Evolutionary conservation across 1,140 invertebrate species (phyloP).

Genomic region (Pararge aegeria): DNA sequence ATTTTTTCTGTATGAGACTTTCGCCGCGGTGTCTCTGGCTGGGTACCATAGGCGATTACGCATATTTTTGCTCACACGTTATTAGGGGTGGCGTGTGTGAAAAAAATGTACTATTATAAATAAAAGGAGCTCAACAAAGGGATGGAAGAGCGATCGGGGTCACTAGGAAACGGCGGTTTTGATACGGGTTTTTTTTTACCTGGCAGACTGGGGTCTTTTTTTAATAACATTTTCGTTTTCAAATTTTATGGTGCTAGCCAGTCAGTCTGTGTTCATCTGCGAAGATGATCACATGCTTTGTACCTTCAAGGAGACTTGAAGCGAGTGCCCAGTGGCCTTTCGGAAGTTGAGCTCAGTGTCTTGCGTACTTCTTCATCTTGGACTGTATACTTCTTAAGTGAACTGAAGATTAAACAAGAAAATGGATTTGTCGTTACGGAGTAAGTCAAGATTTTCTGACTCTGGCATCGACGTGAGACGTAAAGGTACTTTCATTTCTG

Average conservation of each 20-base stretch:
- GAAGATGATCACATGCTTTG: conserved; percentile 77
- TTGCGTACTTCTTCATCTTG: conserved; percentile 11
- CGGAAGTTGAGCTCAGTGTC: conserved; percentile 27
- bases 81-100: conserved; percentile 76
- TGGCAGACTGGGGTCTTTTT: conserved; percentile 60
- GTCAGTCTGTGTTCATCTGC: conserved; percentile 76
- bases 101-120: conserved; percentile 79
- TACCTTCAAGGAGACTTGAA: conserved; percentile 40
- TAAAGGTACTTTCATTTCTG: conserved; percentile 56
- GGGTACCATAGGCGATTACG: conserved; percentile 58
- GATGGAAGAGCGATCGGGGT: conserved; percentile 76
- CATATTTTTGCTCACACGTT: conserved; percentile 75
- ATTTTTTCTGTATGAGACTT: conserved; percentile 65
- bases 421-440: conserved; percentile 75
- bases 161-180: conserved; percentile 78
- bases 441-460: conserved; percentile 80
- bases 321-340: conserved; percentile 61
- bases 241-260: conserved; percentile 64
- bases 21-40: conserved; percentile 37
- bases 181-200: conserved; percentile 77
- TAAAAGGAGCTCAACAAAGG: conserved; percentile 72
- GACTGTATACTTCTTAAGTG: conserved; percentile 25
- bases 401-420: conserved; percentile 36
- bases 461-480: conserved; percentile 74
- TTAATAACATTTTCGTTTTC: conserved; percentile 64